These are phyloP conservation scores for Lithophane ornitopus DNA, from an alignment of 2,888 invertebrate genomes.

Conservation along the genomic window DNA sequence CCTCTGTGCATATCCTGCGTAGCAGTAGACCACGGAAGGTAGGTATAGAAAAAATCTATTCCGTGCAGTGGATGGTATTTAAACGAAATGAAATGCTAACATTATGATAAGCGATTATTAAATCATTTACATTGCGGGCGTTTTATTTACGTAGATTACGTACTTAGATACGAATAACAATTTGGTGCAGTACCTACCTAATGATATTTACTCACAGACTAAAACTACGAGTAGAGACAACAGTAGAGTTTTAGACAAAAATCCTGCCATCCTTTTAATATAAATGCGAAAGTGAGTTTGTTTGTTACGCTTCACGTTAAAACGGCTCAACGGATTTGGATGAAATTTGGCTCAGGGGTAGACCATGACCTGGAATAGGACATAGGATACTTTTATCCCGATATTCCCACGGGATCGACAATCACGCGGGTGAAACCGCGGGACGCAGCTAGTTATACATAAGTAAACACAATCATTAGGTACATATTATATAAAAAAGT, in stretches of 20 bases:
- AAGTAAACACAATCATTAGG: too few relatives aligned
- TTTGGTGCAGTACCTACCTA: conserved; percentile 8
- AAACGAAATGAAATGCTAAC: conserved; percentile 4
- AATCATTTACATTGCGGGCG: conserved; percentile 9
- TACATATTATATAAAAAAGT: too few relatives aligned
- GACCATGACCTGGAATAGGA: too few relatives aligned
- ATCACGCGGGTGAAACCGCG: too few relatives aligned
- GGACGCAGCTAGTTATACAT: too few relatives aligned
- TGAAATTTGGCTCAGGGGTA: too few relatives aligned
- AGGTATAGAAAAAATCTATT: background rate
- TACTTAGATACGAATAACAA: conserved; percentile 1
- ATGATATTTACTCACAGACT: background rate
- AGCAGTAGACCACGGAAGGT: background rate
- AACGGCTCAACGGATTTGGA: too few relatives aligned
- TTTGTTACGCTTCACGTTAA: too few relatives aligned
- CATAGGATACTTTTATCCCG: too few relatives aligned
- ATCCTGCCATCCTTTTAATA: too few relatives aligned
- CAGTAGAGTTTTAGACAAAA: background rate
- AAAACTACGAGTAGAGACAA: background rate
- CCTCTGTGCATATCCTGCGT: background rate
- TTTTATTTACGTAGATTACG: conserved; percentile 12
- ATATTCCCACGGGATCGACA: too few relatives aligned
- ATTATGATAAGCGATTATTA: conserved; percentile 16
- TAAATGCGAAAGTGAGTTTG: too few relatives aligned
- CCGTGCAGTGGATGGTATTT: background rate